phyloP scores from a whole-genome alignment of 1,140 invertebrate genomes.

The Orchesella cincta region DNA sequence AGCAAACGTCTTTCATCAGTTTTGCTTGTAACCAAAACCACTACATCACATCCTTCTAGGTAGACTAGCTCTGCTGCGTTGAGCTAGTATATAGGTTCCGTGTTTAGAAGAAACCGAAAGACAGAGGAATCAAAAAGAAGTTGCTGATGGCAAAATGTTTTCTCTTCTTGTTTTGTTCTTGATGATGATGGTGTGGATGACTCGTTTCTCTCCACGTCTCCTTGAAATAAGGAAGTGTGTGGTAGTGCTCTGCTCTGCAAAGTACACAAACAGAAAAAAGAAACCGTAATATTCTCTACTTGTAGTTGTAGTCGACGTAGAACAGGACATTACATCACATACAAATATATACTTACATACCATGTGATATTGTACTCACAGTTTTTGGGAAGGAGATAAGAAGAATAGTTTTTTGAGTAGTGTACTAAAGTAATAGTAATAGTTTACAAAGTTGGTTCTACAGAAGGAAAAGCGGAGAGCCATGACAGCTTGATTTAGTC shows the following conservation, averaged over 20 bases:
- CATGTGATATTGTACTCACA: too few relatives aligned
- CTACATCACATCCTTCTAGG: background rate
- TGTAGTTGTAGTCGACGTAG: too few relatives aligned
- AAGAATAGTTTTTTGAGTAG: background rate
- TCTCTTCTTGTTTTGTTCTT: constrained; percentile 9
- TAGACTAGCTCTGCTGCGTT: background rate
- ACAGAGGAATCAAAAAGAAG: background rate
- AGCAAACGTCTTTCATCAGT: background rate
- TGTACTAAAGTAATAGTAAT: background rate
- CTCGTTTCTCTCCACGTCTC: too few relatives aligned
- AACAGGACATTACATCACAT: too few relatives aligned
- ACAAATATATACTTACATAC: too few relatives aligned
- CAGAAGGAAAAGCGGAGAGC: background rate
- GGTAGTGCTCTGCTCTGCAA: too few relatives aligned
- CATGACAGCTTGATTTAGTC: constrained; percentile 44
- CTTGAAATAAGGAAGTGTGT: too few relatives aligned
- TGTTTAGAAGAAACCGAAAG: background rate
- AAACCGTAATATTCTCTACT: too few relatives aligned
- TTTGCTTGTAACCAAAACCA: background rate
- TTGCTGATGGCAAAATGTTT: constrained; percentile 15
- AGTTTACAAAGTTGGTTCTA: background rate
- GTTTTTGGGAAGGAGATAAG: background rate
- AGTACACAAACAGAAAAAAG: too few relatives aligned
- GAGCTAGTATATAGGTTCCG: background rate
- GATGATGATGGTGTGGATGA: constrained; percentile 1